Base-by-base conservation (phyloP, 2,888 invertebrate species). In the Agapostemon virescens region DNA sequence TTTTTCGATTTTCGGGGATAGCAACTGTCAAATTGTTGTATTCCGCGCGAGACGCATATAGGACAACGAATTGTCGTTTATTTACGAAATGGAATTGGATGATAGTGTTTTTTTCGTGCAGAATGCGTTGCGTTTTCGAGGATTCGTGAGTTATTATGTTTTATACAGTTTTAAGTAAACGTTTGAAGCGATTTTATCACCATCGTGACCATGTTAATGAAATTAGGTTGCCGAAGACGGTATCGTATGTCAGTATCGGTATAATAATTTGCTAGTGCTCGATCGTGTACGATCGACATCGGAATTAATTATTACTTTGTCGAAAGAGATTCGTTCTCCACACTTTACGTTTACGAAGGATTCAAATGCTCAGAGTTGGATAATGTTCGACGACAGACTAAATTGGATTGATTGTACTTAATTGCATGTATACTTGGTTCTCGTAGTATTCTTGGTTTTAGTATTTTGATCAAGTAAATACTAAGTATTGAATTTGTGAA, bases 351-450 rank as follows among this genome's bases (percentile, higher is more conserved):
- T 33, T 5, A 33, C 33, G 33, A 2, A 33, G 3, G 33, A 49
- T 49, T n/a, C n/a, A 36, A 63, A 36, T 36, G 33, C 33, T 63
- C 63, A 36, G 36, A 63, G 63, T 36, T 63, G 33, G 63, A 63
- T 63, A 63, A 36, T 63, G 11, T 63, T 63, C 63, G 63, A 63
- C n/a, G 63, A 63, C 33, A 36, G 36, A 33, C 11, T n/a, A 33
- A 36, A 63, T 36, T 63, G 13, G 33, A n/a, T 36, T 17, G n/a
- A 36, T 36, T 36, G 11, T 63, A 36, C 36, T 49, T n/a, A n/a
- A 49, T 49, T 36, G 33, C 36, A 63, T 36, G 63, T 36, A 63
- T 63, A 63, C 63, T 36, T 63, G 33, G 11, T 63, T 30, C 33
- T 33, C 6, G 58, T 61, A 61, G 58, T 30, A 55, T 15, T n/a